Evolutionary conservation across 2,113 vertebrate species (phyloP).

Genomic region (Syngnathus typhle): DNA sequence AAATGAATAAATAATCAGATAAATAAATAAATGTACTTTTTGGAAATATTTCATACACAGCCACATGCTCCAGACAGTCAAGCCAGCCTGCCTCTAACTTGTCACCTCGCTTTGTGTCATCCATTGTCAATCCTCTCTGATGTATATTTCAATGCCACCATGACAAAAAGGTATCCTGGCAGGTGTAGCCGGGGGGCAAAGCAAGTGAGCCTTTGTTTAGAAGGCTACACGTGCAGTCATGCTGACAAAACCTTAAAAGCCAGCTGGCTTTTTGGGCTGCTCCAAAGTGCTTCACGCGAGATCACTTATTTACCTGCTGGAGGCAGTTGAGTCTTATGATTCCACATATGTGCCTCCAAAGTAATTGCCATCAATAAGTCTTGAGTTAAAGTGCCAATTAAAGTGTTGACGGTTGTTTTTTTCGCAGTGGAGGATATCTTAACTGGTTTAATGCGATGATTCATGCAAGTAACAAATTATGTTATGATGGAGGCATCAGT

Average conservation of each 20-base stretch:
- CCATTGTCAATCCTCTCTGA: constrained; percentile 25
- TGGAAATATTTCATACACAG: constrained; percentile 62
- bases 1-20: too few species aligned
- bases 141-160: constrained; percentile 40
- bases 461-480: neutral
- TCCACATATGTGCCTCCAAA: too few species aligned
- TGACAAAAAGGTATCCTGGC: constrained; percentile 55
- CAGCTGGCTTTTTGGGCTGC: constrained; percentile 19
- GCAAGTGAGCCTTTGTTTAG: constrained; percentile 55
- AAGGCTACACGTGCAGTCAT: constrained; percentile 51
- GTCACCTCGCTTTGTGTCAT: constrained; percentile 55
- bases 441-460: neutral
- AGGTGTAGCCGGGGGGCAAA: constrained; percentile 56
- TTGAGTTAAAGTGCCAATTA: too few species aligned
- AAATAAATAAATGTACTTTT: neutral
- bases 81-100: constrained; percentile 51
- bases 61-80: constrained; percentile 53
- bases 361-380: too few species aligned
- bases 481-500: neutral
- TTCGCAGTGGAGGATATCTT: neutral
- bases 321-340: neutral
- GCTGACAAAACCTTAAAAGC: constrained; percentile 40
- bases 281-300: constrained; percentile 28
- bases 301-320: constrained; percentile 20
- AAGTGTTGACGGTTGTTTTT: too few species aligned